phyloP scores from a whole-genome alignment of 2,797 vertebrate species.

The Kryptolebias ocellatus region DNA sequence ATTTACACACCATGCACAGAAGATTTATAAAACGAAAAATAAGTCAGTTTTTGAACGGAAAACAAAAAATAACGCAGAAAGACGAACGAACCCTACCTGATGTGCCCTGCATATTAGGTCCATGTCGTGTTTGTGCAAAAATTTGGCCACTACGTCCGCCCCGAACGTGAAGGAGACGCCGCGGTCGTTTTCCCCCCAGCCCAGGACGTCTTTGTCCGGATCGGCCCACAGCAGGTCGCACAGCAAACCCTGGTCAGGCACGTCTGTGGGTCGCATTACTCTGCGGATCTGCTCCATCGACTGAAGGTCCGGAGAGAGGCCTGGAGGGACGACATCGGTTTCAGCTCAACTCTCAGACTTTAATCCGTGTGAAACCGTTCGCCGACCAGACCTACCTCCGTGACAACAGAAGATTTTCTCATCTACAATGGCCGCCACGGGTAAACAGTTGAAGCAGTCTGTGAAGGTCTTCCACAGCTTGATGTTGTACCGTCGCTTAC shows the following conservation, averaged over 20 bases:
- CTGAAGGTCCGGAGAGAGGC: constrained; percentile 85
- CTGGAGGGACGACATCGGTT: constrained; percentile 32
- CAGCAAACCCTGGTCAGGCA: constrained; percentile 85
- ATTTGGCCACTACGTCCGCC: constrained; percentile 87
- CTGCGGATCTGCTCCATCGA: constrained; percentile 88
- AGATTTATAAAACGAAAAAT: no score
- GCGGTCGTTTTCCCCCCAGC: constrained; percentile 87
- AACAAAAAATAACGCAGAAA: not conserved
- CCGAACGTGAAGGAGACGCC: constrained; percentile 87
- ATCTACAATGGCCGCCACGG: constrained; percentile 94
- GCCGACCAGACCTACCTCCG: constrained; percentile 69
- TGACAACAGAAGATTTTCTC: constrained; percentile 89
- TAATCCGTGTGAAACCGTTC: accelerated
- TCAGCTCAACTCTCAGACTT: not conserved
- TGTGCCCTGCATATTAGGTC: constrained; percentile 89
- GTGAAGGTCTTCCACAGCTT: constrained; percentile 99
- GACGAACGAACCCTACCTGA: constrained; percentile 71
- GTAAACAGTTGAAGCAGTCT: constrained; percentile 98
- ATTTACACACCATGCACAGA: no score
- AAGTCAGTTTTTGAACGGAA: no score
- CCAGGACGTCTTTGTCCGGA: constrained; percentile 86
- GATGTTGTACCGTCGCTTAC: constrained; percentile 97
- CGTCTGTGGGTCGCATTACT: constrained; percentile 87
- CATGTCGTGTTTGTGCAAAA: constrained; percentile 89
- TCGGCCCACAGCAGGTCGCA: constrained; percentile 88